Percentiles rank a stretch among this genome's conserved stretches.
These are phyloP conservation scores for Drosophila infuscata DNA, from an alignment of 2,888 invertebrate species.

Conservation along the genomic window DNA sequence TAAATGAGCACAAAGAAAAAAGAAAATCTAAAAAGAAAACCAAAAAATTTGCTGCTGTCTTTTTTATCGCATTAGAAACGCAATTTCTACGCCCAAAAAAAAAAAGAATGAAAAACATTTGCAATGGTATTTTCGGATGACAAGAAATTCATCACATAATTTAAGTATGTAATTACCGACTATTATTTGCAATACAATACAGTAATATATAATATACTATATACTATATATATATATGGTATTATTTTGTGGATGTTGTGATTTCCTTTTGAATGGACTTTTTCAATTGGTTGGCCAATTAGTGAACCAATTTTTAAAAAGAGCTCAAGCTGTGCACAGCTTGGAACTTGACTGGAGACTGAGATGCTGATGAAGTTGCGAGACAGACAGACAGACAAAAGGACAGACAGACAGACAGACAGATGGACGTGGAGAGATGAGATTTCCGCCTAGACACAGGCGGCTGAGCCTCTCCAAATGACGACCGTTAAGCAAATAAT, in stretches of 20 bases:
- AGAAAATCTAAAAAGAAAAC: background rate
- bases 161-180: conserved; percentile 35
- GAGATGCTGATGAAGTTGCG: conserved; percentile 8
- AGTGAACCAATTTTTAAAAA: conserved; percentile 53
- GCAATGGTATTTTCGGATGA: conserved; percentile 11
- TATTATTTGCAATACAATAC: conserved; percentile 18
- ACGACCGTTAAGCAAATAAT: conserved; percentile 74
- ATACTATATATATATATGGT: background rate
- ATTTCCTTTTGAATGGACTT: conserved; percentile 15
- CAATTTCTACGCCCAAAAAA: conserved; percentile 28
- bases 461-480: background rate
- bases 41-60: conserved; percentile 8
- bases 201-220: conserved; percentile 1
- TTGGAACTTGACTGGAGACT: background rate
- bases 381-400: background rate
- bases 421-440: conserved; percentile 1
- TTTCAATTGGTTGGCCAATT: conserved; percentile 60
- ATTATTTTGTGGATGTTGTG: conserved; percentile 13
- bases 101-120: background rate
- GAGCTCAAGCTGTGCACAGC: conserved; percentile 22
- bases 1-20: background rate
- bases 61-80: conserved; percentile 28
- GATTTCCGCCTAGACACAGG: conserved; percentile 57
- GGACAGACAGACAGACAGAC: background rate
- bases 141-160: conserved; percentile 30